phyloP scores from a whole-genome alignment of 1,140 invertebrate species.

The Aleiodes sp. region DNA sequence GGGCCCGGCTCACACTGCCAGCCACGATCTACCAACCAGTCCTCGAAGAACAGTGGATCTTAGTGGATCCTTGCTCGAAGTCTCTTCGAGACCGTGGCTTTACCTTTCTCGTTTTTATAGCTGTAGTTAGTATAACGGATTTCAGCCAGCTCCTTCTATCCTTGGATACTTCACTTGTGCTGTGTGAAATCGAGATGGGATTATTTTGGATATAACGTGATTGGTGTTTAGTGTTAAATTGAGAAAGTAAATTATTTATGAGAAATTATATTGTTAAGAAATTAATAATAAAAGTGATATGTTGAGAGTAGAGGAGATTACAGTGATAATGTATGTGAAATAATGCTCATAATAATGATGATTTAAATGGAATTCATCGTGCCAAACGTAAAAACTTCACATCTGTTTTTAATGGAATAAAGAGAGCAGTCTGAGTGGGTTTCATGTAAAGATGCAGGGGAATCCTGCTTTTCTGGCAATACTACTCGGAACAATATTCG shows the following conservation, averaged over 20 bases:
- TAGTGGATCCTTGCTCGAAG: slow-evolving; percentile 44
- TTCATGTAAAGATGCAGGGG: slow-evolving; percentile 56
- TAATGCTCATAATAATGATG: not conserved
- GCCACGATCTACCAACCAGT: slow-evolving; percentile 55
- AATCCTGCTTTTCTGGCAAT: slow-evolving; percentile 67
- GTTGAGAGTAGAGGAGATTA: not conserved
- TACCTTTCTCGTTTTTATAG: slow-evolving; percentile 16
- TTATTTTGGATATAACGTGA: slow-evolving; percentile 25
- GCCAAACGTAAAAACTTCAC: not conserved
- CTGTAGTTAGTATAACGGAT: slow-evolving; percentile 3
- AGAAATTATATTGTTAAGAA: no score
- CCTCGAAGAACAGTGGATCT: slow-evolving; percentile 56
- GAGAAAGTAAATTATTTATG: not conserved
- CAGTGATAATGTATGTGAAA: slow-evolving; percentile 12
- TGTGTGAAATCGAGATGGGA: slow-evolving; percentile 6
- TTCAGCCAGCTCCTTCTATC: not conserved
- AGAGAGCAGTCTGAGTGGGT: not conserved
- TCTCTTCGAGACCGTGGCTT: slow-evolving; percentile 32
- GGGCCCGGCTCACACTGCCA: slow-evolving; percentile 52
- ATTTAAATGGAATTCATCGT: not conserved
- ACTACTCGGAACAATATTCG: slow-evolving; percentile 73
- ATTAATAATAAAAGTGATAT: not conserved
- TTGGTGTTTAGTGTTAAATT: not conserved
- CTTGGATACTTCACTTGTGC: slow-evolving; percentile 4
- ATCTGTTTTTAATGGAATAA: slow-evolving; percentile 2